phyloP scores from a whole-genome alignment of 2,113 vertebrate species.

The Marmota monax region DNA sequence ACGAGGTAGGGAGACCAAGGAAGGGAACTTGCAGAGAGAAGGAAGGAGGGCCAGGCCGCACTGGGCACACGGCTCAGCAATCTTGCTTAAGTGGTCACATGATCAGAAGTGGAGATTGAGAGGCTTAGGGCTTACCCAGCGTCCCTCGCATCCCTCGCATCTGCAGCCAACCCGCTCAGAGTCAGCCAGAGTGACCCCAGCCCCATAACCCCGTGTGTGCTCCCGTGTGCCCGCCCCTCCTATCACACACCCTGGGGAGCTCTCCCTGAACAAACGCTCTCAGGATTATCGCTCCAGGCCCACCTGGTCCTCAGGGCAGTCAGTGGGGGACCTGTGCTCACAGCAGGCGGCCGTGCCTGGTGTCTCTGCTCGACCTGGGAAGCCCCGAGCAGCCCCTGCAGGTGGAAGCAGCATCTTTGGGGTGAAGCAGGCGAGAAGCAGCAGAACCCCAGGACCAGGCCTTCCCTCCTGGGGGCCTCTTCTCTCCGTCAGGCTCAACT shows the following conservation, averaged over 20 bases:
- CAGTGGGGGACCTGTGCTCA: background rate
- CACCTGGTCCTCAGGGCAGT: background rate
- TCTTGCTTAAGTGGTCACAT: background rate
- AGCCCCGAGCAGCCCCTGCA: background rate
- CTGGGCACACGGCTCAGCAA: too few species aligned
- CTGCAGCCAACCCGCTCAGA: background rate
- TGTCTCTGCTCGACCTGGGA: background rate
- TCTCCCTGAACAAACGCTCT: background rate
- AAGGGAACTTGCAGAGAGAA: background rate
- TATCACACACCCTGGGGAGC: too few species aligned
- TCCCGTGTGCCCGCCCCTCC: too few species aligned
- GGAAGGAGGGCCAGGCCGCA: too few species aligned
- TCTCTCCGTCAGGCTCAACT: too few species aligned
- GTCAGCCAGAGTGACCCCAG: background rate
- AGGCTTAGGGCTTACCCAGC: too few species aligned
- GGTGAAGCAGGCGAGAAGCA: too few species aligned
- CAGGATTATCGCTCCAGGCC: too few species aligned
- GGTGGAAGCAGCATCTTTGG: too few species aligned
- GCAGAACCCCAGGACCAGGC: background rate
- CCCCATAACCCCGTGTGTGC: accelerated
- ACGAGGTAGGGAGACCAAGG: accelerated
- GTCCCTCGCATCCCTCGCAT: background rate
- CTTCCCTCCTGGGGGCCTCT: too few species aligned
- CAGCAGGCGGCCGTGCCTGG: accelerated
- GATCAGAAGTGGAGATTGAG: background rate